Evolutionary conservation across 1,140 invertebrate species (phyloP), one percentile per base, ranked within the genome.

Genomic region (Cylas formicarius): DNA sequence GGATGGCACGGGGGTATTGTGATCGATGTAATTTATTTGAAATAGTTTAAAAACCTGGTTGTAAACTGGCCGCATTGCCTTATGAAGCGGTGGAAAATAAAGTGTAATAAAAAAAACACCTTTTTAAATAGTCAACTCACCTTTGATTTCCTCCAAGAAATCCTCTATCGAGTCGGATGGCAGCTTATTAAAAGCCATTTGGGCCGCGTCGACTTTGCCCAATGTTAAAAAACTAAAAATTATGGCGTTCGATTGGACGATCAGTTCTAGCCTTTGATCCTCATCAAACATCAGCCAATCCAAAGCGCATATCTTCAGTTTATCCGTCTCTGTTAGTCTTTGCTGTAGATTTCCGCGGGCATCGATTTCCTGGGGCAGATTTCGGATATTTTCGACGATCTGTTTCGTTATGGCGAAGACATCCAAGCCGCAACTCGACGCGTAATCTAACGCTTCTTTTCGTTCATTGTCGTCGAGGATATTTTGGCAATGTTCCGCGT

Each of bases 221-320:
- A 74, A 63, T 2, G 71, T 75, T 33, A 93, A 63, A 63, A 94
- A 94, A 28, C 74, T 76, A 44, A 90, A 77, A 55, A 94, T 85
- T 48, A 95, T 75, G n/a, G 86, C 81, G 74, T 95, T 95, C 2
- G 83, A 82, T 61, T 94, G 82, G 70, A 80, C 81, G 3, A 96
- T 58, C 8, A 85, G 78, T 66, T 94, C 90, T 26, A 77, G 69
- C 27, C 84, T 66, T 64, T 94, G 90, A 28, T 76, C 72, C 4
- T 76, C 71, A 63, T 90, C 82, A 59, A 90, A 85, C 7, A 82
- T 74, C 2, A 96, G 61, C 88, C 90, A 95, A 60, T 95, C 90
- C 2, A 97, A 69, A 2, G 87, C 82, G 34, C 82, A 79, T 34
- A 93, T 90, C 67, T 89, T 82, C 55, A 78, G 67, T 52, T 74